Evolutionary conservation across 2,113 vertebrate species (phyloP).

Genomic region (Psittacula cyanocephala): DNA sequence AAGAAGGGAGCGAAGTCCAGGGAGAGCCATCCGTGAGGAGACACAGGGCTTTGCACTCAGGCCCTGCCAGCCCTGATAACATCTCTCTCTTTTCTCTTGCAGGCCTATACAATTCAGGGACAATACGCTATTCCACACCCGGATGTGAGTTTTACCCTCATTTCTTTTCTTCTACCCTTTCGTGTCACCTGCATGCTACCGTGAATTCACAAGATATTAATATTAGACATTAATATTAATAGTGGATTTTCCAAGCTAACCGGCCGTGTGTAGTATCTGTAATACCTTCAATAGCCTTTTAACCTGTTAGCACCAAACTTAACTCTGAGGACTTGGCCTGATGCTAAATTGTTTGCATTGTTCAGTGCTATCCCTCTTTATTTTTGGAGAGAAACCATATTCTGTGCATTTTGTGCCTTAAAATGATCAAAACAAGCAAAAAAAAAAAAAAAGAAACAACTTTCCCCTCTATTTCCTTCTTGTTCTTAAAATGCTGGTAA

Average conservation of each 20-base stretch:
- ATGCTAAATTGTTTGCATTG: constrained; percentile 58
- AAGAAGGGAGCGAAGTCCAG: background rate
- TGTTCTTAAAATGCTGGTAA: background rate
- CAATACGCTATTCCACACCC: constrained; percentile 97
- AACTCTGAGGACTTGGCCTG: constrained; percentile 82
- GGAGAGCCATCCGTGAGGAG: background rate
- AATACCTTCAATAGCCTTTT: constrained; percentile 65
- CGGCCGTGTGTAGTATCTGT: constrained; percentile 36
- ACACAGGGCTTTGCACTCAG: background rate
- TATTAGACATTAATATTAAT: constrained; percentile 95
- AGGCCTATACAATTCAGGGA: constrained; percentile 99
- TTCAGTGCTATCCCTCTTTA: constrained; percentile 56
- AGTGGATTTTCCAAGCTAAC: constrained; percentile 56
- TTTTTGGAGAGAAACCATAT: background rate
- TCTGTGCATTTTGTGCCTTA: constrained; percentile 61
- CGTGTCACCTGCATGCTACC: constrained; percentile 78
- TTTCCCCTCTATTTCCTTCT: background rate
- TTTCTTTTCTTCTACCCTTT: constrained; percentile 46
- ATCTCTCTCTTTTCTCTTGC: constrained; percentile 38
- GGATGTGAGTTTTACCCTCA: constrained; percentile 87
- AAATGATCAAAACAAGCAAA: background rate
- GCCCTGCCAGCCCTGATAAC: background rate
- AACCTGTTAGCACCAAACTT: constrained; percentile 67
- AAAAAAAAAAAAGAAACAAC: background rate
- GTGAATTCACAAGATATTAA: constrained; percentile 81